Base-by-base conservation (phyloP, 2,888 invertebrate genomes). In the Eupithecia vulgata region DNA sequence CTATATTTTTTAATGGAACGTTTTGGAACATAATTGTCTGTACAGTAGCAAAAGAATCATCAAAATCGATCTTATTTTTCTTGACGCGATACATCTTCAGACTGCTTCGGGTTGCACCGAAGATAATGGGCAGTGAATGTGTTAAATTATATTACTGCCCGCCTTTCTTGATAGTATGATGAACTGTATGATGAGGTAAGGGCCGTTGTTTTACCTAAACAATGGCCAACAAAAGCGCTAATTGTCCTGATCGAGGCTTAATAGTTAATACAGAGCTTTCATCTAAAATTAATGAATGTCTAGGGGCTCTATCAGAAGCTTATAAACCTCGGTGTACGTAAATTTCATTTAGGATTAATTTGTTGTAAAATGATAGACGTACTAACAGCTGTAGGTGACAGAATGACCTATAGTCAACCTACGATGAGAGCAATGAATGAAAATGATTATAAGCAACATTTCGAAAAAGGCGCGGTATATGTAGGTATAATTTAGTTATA, bases 181-280 rank as follows among this genome's bases (percentile, higher is more conserved):
- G 57, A 57, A 57, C 57, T 57, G 13, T 25, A 57, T 52, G 52
- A 52, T 10, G 21, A 52, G 48, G 65, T 17, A 45, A 30, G 13
- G 57, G 57, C 25, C 57, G 12, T 57, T 57, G 57, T 57, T 57
- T 57, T 5, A 57, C 57, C 21, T 57, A 13, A 57, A 25, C 57
- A 57, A 57, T 57, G 13, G 57, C 57, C 57, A 57, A 25, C 34
- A 64, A 57, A 25, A 57, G 30, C 68, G 15, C 37, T 71, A 72
- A 72, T 68, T 68, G 52, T 30, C 62, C n/a, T 48, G 37, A 68
- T 68, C 62, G 37, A 67, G 67, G 48, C 34, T 30, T 61, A 34
- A 34, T 57, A 57, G 12, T 57, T 57, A 57, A 57, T 57, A 34
- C 34, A 34, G 17, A 61, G 64, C 37, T 40, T 64, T 64, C 35